Conservation (phyloP, 2,113 vertebrate species). For the Cyprinodon variegatus region DNA sequence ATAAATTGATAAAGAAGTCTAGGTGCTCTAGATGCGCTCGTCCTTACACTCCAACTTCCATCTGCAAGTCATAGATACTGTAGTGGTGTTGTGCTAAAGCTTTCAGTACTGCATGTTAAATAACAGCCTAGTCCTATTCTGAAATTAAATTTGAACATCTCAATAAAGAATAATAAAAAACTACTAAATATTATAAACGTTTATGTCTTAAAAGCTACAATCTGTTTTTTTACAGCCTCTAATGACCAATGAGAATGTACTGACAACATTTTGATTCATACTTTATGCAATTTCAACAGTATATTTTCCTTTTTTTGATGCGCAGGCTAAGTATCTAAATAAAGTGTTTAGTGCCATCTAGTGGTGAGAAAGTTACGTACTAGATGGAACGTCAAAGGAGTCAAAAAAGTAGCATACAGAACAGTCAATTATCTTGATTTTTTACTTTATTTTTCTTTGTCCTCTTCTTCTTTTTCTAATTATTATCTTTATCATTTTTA, state of each 20-base stretch:
- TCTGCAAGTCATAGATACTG: background rate
- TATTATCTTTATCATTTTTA: no score
- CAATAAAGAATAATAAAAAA: constrained; percentile 5
- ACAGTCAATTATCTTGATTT: no score
- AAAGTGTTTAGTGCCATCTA: constrained; percentile 64
- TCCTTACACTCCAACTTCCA: no score
- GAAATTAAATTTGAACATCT: background rate
- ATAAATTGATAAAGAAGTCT: no score
- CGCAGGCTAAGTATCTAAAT: background rate
- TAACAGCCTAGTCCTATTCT: background rate
- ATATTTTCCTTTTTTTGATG: background rate
- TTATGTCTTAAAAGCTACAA: constrained; percentile 19
- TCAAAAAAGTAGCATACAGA: background rate
- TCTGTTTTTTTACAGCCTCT: constrained; percentile 16
- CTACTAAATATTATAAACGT: constrained; percentile 25
- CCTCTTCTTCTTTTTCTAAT: no score
- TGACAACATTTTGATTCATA: background rate
- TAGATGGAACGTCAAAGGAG: background rate
- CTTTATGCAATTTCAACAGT: background rate
- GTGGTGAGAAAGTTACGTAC: constrained; percentile 29
- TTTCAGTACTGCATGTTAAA: background rate
- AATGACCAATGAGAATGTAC: background rate
- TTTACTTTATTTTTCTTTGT: no score
- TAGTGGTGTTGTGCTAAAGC: background rate
- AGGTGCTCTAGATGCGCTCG: no score